phyloP scores from a whole-genome alignment of 1,140 invertebrate genomes.

The Dinothrombium tinctorium region DNA sequence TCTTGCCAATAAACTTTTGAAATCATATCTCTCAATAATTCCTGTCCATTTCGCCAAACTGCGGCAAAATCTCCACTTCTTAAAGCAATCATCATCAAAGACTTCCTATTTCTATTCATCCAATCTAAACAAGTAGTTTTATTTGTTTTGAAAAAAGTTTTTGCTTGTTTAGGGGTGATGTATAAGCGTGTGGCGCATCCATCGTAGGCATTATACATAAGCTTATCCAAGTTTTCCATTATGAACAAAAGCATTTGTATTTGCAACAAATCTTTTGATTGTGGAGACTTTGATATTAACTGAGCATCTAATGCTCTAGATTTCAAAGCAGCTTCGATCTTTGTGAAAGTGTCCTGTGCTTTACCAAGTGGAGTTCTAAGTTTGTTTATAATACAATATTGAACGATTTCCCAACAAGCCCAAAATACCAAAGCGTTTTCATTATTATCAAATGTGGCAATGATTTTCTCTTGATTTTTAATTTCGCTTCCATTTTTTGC shows the following conservation, averaged over 20 bases:
- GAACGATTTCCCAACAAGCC: slow-evolving; percentile 61
- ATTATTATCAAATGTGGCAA: slow-evolving; percentile 15
- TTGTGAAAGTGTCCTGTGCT: slow-evolving; percentile 82
- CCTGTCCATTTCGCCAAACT: slow-evolving; percentile 48
- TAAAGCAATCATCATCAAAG: slow-evolving; percentile 52
- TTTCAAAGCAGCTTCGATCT: slow-evolving; percentile 36
- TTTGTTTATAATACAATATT: slow-evolving; percentile 64
- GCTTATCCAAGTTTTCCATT: slow-evolving; percentile 71
- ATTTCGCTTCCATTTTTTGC: no score
- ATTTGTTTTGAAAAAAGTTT: slow-evolving; percentile 77
- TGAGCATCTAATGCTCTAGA: slow-evolving; percentile 3
- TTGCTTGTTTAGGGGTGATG: slow-evolving; percentile 38
- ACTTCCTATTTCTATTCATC: slow-evolving; percentile 58
- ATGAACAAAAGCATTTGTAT: slow-evolving; percentile 61
- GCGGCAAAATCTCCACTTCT: slow-evolving; percentile 49
- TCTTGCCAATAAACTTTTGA: slow-evolving; percentile 30
- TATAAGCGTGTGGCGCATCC: slow-evolving; percentile 57
- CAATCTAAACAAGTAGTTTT: slow-evolving; percentile 75
- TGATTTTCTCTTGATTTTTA: no score
- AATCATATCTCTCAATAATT: slow-evolving; percentile 33
- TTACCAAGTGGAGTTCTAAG: slow-evolving; percentile 81
- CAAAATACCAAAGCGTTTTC: slow-evolving; percentile 37
- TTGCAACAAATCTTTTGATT: slow-evolving; percentile 27
- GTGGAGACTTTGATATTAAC: background rate
- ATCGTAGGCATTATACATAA: slow-evolving; percentile 76